Percentiles rank a stretch among this genome's conserved stretches.
Evolutionary conservation across 2,888 invertebrate species (phyloP).

Genomic region (Erebia ligea): DNA sequence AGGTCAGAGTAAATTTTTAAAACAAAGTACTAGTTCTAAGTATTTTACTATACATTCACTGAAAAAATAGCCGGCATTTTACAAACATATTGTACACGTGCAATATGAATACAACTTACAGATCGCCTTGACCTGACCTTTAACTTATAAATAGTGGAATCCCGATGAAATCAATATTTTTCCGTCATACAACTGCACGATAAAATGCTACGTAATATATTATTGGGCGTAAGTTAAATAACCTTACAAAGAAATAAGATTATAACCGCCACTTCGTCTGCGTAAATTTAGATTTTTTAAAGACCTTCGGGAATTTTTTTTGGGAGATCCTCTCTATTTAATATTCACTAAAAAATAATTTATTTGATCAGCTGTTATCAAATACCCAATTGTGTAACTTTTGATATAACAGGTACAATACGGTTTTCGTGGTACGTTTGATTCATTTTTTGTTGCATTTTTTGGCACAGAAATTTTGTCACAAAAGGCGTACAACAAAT

Average conservation of each 20-base stretch:
- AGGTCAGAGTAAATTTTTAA: no score
- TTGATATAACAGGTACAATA: slow-evolving; percentile 6
- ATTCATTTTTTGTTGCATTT: slow-evolving; percentile 2
- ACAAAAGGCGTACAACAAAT: slow-evolving; percentile 3
- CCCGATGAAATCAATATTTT: slow-evolving; percentile 12
- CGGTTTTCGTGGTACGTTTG: neutral
- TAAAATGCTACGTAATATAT: no score
- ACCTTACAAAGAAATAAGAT: no score
- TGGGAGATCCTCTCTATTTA: no score
- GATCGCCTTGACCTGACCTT: neutral
- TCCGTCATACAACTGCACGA: no score
- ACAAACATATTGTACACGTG: neutral
- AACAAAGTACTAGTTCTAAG: no score
- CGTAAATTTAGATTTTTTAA: no score
- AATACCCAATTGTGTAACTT: neutral
- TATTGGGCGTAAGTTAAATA: no score
- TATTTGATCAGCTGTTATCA: neutral
- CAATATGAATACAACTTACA: neutral
- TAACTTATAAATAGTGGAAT: neutral
- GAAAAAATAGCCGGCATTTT: neutral
- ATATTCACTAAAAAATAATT: no score
- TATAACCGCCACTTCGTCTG: no score
- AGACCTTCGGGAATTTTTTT: no score
- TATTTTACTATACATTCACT: neutral
- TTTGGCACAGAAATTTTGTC: neutral